These are phyloP conservation scores for Rhinoraja longicauda DNA, from an alignment of 2,797 vertebrate genomes.

Conservation along the genomic window DNA sequence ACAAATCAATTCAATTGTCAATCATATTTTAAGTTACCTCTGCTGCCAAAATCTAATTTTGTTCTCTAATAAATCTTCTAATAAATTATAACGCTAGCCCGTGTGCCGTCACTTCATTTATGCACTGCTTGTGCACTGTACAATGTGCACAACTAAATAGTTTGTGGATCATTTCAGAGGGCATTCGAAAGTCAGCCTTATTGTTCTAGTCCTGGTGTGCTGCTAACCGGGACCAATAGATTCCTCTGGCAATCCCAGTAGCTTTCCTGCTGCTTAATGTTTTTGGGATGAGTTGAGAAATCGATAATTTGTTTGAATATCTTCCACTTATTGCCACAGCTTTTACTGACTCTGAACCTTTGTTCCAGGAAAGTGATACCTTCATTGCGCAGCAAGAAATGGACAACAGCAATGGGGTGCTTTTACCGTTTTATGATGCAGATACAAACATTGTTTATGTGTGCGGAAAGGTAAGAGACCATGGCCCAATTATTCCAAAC, in stretches of 20 bases:
- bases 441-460: slow-evolving; percentile 90
- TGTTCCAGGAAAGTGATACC: slow-evolving; percentile 78
- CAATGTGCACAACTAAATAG: too few species aligned
- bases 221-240: too few species aligned
- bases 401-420: slow-evolving; percentile 92
- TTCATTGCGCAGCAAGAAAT: slow-evolving; percentile 83
- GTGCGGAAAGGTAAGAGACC: slow-evolving; percentile 78
- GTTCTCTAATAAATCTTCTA: neutral
- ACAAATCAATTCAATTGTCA: neutral
- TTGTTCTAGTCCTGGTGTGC: too few species aligned
- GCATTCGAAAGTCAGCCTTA: too few species aligned
- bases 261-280: too few species aligned
- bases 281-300: neutral
- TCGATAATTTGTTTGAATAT: neutral
- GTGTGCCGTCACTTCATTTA: neutral
- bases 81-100: neutral
- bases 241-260: too few species aligned
- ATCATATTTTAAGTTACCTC: neutral
- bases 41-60: neutral
- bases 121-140: too few species aligned
- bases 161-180: too few species aligned
- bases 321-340: neutral
- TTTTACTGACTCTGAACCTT: slow-evolving; percentile 11
- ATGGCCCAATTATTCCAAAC: neutral
- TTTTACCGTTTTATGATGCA: slow-evolving; percentile 89